phyloP scores from a whole-genome alignment of 2,113 vertebrate species.

The Thomomys bottae region DNA sequence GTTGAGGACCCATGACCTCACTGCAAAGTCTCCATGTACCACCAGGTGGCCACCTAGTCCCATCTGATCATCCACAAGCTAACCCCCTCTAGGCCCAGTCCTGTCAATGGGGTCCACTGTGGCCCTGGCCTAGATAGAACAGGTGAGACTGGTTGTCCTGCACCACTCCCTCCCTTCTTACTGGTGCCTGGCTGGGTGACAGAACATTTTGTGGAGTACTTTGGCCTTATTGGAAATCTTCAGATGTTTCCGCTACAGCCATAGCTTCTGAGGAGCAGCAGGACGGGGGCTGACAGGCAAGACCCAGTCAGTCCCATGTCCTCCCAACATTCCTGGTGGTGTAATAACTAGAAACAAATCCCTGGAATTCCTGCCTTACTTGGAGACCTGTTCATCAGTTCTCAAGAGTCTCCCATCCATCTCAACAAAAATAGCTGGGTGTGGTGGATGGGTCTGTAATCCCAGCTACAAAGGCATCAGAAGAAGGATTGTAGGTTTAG shows the following conservation, averaged over 20 bases:
- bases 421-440: no score
- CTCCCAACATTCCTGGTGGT: accelerated
- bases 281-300: neutral
- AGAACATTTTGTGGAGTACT: neutral
- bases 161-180: neutral
- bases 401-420: neutral
- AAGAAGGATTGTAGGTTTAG: no score
- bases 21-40: neutral
- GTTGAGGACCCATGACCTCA: neutral
- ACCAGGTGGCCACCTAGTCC: neutral
- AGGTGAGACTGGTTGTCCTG: neutral
- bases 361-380: neutral
- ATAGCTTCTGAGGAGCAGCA: neutral
- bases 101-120: neutral
- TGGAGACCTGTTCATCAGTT: neutral
- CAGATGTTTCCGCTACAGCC: neutral
- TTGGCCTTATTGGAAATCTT: neutral
- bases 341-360: neutral
- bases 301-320: neutral
- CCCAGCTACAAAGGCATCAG: no score
- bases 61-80: neutral
- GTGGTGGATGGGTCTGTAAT: no score
- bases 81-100: neutral
- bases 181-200: neutral
- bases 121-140: neutral